phyloP scores from a whole-genome alignment of 2,113 vertebrate species.

The Pseudopodoces humilis region DNA sequence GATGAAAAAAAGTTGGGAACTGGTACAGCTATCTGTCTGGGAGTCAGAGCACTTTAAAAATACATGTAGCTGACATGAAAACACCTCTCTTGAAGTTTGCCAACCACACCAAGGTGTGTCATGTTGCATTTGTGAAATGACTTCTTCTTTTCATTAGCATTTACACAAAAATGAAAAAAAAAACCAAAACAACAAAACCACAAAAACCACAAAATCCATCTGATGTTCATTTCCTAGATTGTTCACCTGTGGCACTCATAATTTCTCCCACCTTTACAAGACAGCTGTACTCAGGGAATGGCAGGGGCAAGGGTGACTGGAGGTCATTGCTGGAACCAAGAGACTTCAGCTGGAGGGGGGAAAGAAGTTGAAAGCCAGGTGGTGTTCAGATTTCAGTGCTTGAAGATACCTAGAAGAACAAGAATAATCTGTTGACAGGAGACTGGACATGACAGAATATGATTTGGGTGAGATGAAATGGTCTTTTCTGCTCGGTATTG shows the following conservation, averaged over 20 bases:
- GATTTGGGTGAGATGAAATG: conserved; percentile 32
- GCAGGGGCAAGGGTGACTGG: conserved; percentile 36
- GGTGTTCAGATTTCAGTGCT: conserved; percentile 50
- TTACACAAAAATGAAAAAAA: neutral
- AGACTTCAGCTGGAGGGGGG: conserved; percentile 40
- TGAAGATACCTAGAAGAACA: conserved; percentile 5
- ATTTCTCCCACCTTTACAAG: conserved; percentile 55
- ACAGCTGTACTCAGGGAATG: conserved; percentile 78
- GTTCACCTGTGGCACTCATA: conserved; percentile 37
- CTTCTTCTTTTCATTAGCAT: conserved; percentile 27
- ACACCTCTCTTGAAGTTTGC: conserved; percentile 51
- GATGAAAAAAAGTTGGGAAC: conserved; percentile 52
- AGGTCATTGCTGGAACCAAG: conserved; percentile 52
- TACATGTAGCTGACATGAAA: conserved; percentile 54
- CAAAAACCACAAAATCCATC: neutral
- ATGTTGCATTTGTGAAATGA: neutral
- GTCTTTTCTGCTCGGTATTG: conserved; percentile 59
- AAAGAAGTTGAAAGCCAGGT: conserved; percentile 48
- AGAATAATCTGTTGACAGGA: neutral
- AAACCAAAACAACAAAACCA: too few relatives aligned
- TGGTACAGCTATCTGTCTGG: conserved; percentile 66
- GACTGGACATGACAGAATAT: conserved; percentile 11
- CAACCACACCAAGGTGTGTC: conserved; percentile 39
- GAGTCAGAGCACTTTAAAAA: conserved; percentile 67
- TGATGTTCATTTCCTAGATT: neutral